phyloP scores from a whole-genome alignment of 30 jellyfish, hydroid and myxozoan species.

The Chironex yamaguchii region DNA sequence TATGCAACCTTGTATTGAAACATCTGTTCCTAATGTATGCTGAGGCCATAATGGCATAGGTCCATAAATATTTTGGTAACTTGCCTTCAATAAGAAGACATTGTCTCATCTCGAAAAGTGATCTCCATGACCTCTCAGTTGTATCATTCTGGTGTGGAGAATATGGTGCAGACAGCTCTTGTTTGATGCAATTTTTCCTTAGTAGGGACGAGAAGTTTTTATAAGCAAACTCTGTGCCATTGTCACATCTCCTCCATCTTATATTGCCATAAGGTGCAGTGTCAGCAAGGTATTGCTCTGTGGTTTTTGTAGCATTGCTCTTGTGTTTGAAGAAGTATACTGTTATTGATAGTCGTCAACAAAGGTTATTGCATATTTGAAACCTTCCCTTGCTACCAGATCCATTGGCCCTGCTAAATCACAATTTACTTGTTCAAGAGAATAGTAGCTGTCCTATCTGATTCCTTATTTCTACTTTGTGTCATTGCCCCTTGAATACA shows the following conservation, averaged over 20 bases:
- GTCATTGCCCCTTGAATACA: neutral
- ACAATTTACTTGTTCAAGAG: constrained; percentile 36
- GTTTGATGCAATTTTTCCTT: constrained; percentile 42
- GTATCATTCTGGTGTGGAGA: constrained; percentile 89
- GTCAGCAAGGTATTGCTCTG: constrained; percentile 37
- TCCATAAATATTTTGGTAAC: constrained; percentile 64
- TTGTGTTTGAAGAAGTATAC: neutral
- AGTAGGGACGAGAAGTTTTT: too few species aligned
- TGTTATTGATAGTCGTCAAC: constrained; percentile 5
- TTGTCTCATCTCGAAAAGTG: constrained; percentile 79
- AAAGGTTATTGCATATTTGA: constrained; percentile 32
- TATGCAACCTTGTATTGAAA: constrained; percentile 6
- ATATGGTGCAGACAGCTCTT: constrained; percentile 61
- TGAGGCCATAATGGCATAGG: constrained; percentile 78
- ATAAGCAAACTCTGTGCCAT: too few species aligned
- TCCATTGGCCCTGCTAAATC: constrained; percentile 57
- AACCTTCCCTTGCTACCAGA: constrained; percentile 30
- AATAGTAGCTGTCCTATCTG: constrained; percentile 31
- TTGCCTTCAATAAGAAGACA: constrained; percentile 56
- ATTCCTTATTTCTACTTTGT: neutral
- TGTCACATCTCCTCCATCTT: too few species aligned
- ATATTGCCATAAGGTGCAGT: constrained; percentile 40
- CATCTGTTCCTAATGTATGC: constrained; percentile 77
- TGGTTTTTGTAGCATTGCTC: constrained; percentile 18
- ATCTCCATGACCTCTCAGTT: constrained; percentile 79